Percentiles rank a stretch among this genome's conserved stretches.
Evolutionary conservation across 2,113 vertebrate species (phyloP).

Genomic region (Dryoscopus gambensis): DNA sequence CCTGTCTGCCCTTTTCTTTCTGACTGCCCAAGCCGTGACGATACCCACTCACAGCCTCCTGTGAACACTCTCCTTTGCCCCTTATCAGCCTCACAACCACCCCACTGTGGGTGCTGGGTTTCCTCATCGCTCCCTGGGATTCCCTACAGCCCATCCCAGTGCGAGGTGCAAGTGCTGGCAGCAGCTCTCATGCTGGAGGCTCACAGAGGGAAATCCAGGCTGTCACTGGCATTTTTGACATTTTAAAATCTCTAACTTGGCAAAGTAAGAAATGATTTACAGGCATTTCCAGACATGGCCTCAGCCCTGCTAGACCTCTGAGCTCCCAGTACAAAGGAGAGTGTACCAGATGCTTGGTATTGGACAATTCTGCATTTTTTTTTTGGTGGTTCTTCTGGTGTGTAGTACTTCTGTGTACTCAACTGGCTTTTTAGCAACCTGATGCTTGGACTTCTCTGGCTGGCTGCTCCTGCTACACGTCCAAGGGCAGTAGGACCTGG

Average conservation of each 20-base stretch:
- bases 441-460: neutral
- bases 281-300: neutral
- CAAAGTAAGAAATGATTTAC: neutral
- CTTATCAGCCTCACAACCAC: neutral
- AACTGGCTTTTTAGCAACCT: neutral
- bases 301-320: neutral
- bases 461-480: neutral
- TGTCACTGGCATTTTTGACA: neutral
- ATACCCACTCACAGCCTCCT: neutral
- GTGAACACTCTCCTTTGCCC: neutral
- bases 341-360: neutral
- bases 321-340: neutral
- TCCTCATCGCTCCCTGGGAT: accelerated
- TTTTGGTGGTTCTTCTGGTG: neutral
- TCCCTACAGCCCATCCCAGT: neutral
- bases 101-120: accelerated
- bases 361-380: neutral
- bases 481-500: neutral
- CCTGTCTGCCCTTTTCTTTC: neutral
- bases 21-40: neutral
- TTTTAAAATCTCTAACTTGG: neutral
- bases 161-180: neutral
- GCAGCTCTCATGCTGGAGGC: neutral
- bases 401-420: neutral
- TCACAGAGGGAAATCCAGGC: neutral